Conservation (phyloP, 2,888 invertebrate species). For the Taphrorychus bicolor region DNA sequence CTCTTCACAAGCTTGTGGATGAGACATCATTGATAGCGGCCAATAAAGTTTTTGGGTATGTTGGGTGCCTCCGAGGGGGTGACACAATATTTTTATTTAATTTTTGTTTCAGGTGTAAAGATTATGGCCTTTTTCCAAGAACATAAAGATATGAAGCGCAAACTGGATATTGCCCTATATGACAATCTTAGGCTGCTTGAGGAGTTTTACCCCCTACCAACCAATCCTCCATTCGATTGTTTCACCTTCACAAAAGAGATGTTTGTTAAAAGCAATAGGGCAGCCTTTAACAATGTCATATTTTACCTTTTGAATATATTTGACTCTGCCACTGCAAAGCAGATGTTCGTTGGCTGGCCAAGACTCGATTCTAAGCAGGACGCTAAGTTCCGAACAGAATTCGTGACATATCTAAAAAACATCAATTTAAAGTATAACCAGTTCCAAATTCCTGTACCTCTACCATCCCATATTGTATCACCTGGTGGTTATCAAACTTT, state of each 20-base stretch:
- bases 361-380: constrained; percentile 50
- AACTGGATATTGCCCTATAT: constrained; percentile 51
- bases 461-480: constrained; percentile 54
- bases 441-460: constrained; percentile 52
- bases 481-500: constrained; percentile 55
- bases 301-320: constrained; percentile 54
- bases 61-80: no score
- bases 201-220: background rate
- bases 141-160: constrained; percentile 46
- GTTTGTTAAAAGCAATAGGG: constrained; percentile 56
- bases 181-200: constrained; percentile 49
- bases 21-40: no score
- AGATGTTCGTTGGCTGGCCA: constrained; percentile 53
- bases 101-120: background rate
- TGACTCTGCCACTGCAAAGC: constrained; percentile 50
- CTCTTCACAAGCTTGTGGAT: no score
- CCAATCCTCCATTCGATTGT: constrained; percentile 36
- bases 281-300: constrained; percentile 54
- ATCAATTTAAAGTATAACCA: constrained; percentile 51
- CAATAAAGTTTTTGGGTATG: no score
- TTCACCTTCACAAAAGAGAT: constrained; percentile 53
- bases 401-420: constrained; percentile 52
- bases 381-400: constrained; percentile 52
- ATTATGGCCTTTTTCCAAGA: constrained; percentile 13
- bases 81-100: background rate